Percentiles rank a stretch among this genome's conserved stretches.
These are phyloP conservation scores for Pelmatolapia mariae DNA, from an alignment of 2,113 vertebrate species.

Conservation along the genomic window DNA sequence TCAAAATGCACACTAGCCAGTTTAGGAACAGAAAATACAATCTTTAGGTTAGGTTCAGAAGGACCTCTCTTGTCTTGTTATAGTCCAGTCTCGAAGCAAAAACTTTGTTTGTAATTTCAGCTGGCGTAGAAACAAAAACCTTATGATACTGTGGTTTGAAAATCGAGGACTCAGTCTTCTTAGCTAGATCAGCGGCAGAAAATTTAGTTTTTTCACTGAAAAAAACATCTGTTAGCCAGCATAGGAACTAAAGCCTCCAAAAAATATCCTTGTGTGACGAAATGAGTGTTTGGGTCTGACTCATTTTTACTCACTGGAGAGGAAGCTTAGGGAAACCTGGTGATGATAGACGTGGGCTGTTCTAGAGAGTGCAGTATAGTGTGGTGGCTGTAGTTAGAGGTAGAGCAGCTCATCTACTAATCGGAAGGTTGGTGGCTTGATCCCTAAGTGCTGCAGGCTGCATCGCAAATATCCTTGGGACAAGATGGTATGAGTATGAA, in stretches of 20 bases:
- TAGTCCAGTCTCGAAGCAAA: background rate
- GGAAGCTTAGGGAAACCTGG: background rate
- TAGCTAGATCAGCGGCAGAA: background rate
- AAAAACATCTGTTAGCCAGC: background rate
- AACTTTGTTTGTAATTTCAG: background rate
- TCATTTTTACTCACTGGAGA: background rate
- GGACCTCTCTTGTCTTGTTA: background rate
- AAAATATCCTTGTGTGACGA: accelerated
- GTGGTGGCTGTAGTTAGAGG: background rate
- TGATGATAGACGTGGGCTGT: background rate
- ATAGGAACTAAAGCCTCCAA: background rate
- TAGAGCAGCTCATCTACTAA: background rate
- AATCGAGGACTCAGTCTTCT: background rate
- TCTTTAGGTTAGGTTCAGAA: background rate
- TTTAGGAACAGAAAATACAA: background rate
- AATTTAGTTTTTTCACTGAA: accelerated
- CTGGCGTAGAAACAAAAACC: background rate
- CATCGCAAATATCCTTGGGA: background rate
- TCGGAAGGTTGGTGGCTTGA: background rate
- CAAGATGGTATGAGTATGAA: background rate
- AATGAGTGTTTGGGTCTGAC: background rate
- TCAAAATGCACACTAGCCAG: background rate
- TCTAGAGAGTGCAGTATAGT: background rate
- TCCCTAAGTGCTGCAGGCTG: background rate
- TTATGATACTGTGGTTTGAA: background rate